Evolutionary conservation across 2,797 vertebrate genomes (phyloP).

Genomic region (Tolypeutes matacus): DNA sequence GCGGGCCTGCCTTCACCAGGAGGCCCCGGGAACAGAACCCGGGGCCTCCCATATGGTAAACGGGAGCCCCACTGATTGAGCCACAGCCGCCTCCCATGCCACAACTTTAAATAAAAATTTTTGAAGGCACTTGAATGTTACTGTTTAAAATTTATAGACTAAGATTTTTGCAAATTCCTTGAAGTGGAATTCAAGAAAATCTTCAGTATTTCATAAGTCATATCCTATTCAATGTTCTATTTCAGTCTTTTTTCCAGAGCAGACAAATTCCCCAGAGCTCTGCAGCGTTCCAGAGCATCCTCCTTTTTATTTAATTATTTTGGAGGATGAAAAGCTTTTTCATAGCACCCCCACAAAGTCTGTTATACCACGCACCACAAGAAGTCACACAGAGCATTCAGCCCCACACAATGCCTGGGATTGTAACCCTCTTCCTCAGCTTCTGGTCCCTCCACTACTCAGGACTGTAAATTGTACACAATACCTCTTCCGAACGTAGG

Average conservation of each 20-base stretch:
- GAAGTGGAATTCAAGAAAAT: conserved; percentile 66
- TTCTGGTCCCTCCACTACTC: background rate
- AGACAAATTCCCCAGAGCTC: conserved; percentile 77
- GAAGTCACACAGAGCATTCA: conserved; percentile 48
- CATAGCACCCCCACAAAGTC: conserved; percentile 80
- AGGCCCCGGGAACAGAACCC: no score
- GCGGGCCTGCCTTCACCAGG: no score
- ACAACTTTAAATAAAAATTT: background rate
- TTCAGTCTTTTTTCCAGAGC: conserved; percentile 54
- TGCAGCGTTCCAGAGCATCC: conserved; percentile 67
- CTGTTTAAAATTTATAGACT: conserved; percentile 57
- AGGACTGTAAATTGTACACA: background rate
- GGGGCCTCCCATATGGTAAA: no score
- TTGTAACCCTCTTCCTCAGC: conserved; percentile 49
- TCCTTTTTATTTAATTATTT: conserved; percentile 80
- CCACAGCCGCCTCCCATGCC: no score
- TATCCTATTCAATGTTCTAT: conserved; percentile 61
- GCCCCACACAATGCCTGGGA: conserved; percentile 69
- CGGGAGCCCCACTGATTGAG: no score
- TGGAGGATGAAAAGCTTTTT: conserved; percentile 81
- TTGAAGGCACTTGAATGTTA: conserved; percentile 3
- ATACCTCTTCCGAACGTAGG: background rate
- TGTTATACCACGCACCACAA: conserved; percentile 66
- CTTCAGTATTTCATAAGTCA: conserved; percentile 28
- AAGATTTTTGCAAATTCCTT: conserved; percentile 64